Base-by-base conservation (phyloP, 2,888 invertebrate species). In the Malachius bipustulatus region DNA sequence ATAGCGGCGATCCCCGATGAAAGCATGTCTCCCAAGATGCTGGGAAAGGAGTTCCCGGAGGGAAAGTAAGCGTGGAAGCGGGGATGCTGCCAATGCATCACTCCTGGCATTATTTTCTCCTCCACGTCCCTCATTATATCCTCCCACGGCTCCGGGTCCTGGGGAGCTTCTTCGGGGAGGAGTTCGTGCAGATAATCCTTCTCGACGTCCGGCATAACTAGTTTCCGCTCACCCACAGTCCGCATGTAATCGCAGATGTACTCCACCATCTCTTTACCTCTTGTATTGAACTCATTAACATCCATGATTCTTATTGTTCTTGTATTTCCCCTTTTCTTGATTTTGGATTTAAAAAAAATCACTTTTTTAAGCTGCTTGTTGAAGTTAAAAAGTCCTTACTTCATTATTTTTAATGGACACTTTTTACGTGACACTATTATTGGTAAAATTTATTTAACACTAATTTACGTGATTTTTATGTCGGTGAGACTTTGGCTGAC, bases 81-180 rank as follows among this genome's bases (percentile, higher is more conserved):
- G 1, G 97, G 97, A 70, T 97, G 97, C 59, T 97, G 96, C 98
- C 98, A 98, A 62, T 97, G 91, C 1, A 96, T 96, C 32, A 91
- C 84, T 24, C 91, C 91, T 0, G 89, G 88, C 88, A 91, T 89
- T 52, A 91, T 91, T 65, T 87, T 88, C 38, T 73, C 71, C 58
- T 93, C 89, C 19, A 93, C 82, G 54, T 94, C 94, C 9, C 63
- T 66, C 83, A 94, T 89, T 43, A 94, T 90, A 34, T 72, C 67
- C 34, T 85, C 81, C 88, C 91, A 96, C 35, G 75, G 59, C 55
- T 94, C 91, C 0, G 85, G 82, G 29, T 82, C 70, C 28, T 73
- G 63, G 0, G 94, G 94, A 1, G 94, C 82, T 49, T 82, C 79
- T 6, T 70, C 57, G 1, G 93, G 91, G 41, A 93, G 60, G 45